These are phyloP conservation scores for Agapostemon virescens DNA, from an alignment of 2,888 invertebrate genomes.

Conservation along the genomic window DNA sequence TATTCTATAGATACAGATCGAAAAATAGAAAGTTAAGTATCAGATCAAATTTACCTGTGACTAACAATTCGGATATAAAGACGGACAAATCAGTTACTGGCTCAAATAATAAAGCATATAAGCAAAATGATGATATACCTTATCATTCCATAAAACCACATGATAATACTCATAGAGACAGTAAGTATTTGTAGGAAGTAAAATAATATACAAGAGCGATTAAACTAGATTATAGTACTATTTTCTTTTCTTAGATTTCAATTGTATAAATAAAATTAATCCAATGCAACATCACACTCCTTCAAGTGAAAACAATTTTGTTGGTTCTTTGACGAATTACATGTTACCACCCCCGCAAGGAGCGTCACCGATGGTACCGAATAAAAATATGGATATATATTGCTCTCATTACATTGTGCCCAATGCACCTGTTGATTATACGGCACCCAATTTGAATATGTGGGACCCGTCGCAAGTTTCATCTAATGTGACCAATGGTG, in stretches of 20 bases:
- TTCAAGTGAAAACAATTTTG: conserved; percentile 75
- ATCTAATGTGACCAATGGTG: conserved; percentile 70
- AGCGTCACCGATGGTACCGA: conserved; percentile 70
- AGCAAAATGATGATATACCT: conserved; percentile 77
- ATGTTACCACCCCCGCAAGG: conserved; percentile 73
- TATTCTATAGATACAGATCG: conserved; percentile 82
- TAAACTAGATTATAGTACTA: neutral
- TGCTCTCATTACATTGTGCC: conserved; percentile 77
- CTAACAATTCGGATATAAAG: conserved; percentile 70
- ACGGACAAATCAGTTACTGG: conserved; percentile 73
- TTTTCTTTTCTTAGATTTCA: conserved; percentile 68
- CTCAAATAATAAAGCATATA: conserved; percentile 73
- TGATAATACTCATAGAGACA: conserved; percentile 75
- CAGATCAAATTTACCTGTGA: conserved; percentile 71
- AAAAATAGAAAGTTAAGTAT: conserved; percentile 84
- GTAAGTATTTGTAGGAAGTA: conserved; percentile 61
- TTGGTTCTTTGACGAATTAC: conserved; percentile 75
- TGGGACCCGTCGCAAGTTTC: conserved; percentile 76
- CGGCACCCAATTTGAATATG: conserved; percentile 72
- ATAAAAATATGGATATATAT: conserved; percentile 75
- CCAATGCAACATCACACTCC: conserved; percentile 70
- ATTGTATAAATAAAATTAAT: conserved; percentile 68
- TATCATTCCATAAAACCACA: conserved; percentile 75
- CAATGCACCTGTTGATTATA: conserved; percentile 73
- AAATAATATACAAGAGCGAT: neutral